Evolutionary conservation across 1,140 invertebrate species (phyloP).

Genomic region (Leptinotarsa texana): DNA sequence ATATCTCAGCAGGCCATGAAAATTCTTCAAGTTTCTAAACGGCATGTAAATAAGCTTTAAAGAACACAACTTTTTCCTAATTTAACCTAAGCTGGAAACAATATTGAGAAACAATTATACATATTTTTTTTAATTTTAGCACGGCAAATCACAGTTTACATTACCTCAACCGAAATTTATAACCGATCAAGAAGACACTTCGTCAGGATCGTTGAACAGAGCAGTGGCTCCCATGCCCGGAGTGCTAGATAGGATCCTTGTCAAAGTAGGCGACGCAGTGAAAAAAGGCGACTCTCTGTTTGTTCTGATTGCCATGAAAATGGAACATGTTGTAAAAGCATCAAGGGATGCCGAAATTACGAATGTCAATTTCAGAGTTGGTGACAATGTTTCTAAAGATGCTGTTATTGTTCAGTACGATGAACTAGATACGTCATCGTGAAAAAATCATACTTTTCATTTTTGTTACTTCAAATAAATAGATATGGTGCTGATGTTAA

Average conservation of each 20-base stretch:
- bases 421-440: constrained; percentile 31
- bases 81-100: too few relatives aligned
- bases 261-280: constrained; percentile 78
- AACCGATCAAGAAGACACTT: constrained; percentile 51
- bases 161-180: constrained; percentile 60
- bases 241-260: constrained; percentile 88
- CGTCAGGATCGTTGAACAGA: constrained; percentile 54
- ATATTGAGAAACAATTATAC: neutral
- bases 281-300: constrained; percentile 83
- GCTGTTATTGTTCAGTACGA: constrained; percentile 62
- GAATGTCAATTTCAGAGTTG: constrained; percentile 72
- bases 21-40: too few relatives aligned
- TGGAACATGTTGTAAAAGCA: constrained; percentile 94
- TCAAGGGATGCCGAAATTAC: constrained; percentile 75
- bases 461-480: too few relatives aligned
- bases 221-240: constrained; percentile 94
- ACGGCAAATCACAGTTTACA: constrained; percentile 59
- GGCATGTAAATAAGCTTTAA: too few relatives aligned
- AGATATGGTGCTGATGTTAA: too few relatives aligned
- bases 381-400: constrained; percentile 84
- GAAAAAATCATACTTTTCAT: too few relatives aligned
- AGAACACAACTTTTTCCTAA: too few relatives aligned
- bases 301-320: constrained; percentile 98
- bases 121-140: constrained; percentile 52
- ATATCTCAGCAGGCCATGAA: too few relatives aligned